Conservation (phyloP, 2,888 invertebrate genomes). For the Phalera bucephala region DNA sequence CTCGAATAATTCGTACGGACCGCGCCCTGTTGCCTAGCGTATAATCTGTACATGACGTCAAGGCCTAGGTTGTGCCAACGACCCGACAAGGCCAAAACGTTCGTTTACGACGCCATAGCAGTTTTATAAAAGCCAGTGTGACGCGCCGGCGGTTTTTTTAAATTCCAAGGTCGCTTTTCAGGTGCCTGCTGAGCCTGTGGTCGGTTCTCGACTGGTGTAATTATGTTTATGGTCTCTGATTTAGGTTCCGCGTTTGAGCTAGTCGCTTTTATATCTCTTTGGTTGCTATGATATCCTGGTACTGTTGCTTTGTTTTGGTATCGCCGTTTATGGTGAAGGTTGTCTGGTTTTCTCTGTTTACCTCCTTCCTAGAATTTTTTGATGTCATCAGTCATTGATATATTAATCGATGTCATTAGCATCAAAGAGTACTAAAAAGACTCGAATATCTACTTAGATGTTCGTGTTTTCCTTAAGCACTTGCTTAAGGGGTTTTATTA, state of each 20-base stretch:
- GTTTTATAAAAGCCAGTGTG: slow-evolving; percentile 35
- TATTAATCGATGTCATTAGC: too few relatives aligned
- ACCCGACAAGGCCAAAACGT: slow-evolving; percentile 63
- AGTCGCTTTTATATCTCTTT: not conserved
- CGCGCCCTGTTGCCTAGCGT: slow-evolving; percentile 36
- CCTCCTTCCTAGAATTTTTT: too few relatives aligned
- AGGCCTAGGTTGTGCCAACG: slow-evolving; percentile 60
- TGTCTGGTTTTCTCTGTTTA: too few relatives aligned
- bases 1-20: slow-evolving; percentile 9
- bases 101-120: slow-evolving; percentile 47
- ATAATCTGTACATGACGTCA: slow-evolving; percentile 49
- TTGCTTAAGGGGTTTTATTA: too few relatives aligned
- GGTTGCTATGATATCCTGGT: slow-evolving; percentile 5
- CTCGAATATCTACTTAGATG: too few relatives aligned
- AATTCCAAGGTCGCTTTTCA: slow-evolving; percentile 12
- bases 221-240: slow-evolving; percentile 10
- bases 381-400: too few relatives aligned
- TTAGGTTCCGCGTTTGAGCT: not conserved
- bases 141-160: slow-evolving; percentile 22
- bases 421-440: too few relatives aligned
- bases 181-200: slow-evolving; percentile 3
- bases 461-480: too few relatives aligned
- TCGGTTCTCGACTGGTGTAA: slow-evolving; percentile 7
- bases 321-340: too few relatives aligned
- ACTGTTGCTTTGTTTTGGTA: not conserved